Conservation (phyloP, 2,797 vertebrate genomes). For the Acanthornis magna region DNA sequence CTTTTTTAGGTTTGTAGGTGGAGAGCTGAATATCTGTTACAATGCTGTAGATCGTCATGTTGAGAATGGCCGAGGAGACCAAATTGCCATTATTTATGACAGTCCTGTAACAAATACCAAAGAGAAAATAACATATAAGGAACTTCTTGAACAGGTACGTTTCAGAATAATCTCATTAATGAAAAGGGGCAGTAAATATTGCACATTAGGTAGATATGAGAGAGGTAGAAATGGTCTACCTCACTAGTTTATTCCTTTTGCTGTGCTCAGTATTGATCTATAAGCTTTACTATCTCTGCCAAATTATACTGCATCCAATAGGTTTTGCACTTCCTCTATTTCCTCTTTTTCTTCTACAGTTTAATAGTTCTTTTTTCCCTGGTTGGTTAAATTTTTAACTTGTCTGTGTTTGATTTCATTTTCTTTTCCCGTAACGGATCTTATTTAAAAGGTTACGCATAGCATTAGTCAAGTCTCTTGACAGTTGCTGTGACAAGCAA, state of each 20-base stretch:
- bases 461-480: not conserved
- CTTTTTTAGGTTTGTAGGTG: constrained; percentile 88
- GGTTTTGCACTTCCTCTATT: not conserved
- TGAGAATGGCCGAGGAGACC: constrained; percentile 84
- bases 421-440: not conserved
- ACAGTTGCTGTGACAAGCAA: not conserved
- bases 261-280: not conserved
- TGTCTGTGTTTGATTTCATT: not conserved
- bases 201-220: not conserved
- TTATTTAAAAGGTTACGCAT: not conserved
- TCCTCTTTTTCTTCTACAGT: not conserved
- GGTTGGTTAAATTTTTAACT: not conserved
- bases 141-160: constrained; percentile 87
- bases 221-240: not conserved
- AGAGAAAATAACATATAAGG: constrained; percentile 84
- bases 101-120: constrained; percentile 92
- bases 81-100: constrained; percentile 90
- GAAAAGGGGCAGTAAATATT: not conserved
- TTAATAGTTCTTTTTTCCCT: not conserved
- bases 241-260: not conserved
- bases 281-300: not conserved
- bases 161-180: not conserved
- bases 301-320: not conserved
- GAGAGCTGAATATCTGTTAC: constrained; percentile 92
- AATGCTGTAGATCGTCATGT: constrained; percentile 94